These are phyloP conservation scores for Drosophila quadrilineata DNA, from an alignment of 1,140 invertebrate species.

Conservation along the genomic window DNA sequence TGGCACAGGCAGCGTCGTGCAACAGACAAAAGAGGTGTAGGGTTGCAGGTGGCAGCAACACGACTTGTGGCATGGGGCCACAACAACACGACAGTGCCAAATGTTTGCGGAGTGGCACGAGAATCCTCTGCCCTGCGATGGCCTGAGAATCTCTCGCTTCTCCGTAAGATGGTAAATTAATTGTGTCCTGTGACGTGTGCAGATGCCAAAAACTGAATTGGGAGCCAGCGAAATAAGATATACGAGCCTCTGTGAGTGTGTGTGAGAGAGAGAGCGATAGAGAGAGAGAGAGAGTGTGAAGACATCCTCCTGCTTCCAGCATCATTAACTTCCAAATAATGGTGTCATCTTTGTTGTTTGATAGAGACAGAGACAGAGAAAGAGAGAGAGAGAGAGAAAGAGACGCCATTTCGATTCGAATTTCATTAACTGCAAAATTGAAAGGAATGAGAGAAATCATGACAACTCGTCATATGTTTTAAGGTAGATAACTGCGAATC, in stretches of 20 bases:
- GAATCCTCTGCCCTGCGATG: too few species aligned
- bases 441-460: too few species aligned
- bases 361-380: not conserved
- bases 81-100: too few species aligned
- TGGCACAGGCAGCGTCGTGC: not conserved
- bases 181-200: conserved; percentile 55
- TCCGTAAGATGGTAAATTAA: conserved; percentile 51
- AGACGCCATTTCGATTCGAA: not conserved
- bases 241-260: not conserved
- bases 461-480: too few species aligned
- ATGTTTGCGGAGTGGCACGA: too few species aligned
- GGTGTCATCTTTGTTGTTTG: too few species aligned
- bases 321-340: not conserved
- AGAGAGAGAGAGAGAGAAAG: not conserved
- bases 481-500: too few species aligned
- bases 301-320: too few species aligned
- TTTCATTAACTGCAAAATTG: too few species aligned
- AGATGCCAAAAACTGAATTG: conserved; percentile 12
- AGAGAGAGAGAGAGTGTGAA: not conserved
- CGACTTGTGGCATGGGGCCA: too few species aligned
- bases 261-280: not conserved
- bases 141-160: too few species aligned
- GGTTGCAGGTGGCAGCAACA: not conserved
- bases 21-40: not conserved
- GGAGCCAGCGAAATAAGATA: not conserved